phyloP scores from a whole-genome alignment of 2,797 vertebrate genomes.

The Monodelphis domestica region DNA sequence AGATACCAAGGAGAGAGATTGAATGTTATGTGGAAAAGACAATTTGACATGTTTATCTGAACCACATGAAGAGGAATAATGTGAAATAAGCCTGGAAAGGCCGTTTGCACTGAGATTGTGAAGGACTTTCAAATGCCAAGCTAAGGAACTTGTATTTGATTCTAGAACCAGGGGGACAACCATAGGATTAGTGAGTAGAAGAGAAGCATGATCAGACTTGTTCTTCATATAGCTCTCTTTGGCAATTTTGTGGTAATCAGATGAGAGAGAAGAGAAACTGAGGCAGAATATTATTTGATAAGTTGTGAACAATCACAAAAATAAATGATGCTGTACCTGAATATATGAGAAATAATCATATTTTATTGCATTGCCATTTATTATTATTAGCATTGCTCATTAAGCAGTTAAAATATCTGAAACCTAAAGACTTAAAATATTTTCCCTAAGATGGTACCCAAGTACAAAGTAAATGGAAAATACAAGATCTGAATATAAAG shows the following conservation, averaged over 20 bases:
- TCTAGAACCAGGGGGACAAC: not conserved
- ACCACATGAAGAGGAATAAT: not conserved
- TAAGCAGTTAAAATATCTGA: not conserved
- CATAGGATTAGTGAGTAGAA: not conserved
- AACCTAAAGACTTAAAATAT: not conserved
- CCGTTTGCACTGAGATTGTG: not conserved
- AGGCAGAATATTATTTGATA: not conserved
- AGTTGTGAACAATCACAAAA: not conserved
- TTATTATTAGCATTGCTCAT: too few species aligned
- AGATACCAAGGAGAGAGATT: not conserved
- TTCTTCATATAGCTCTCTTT: not conserved
- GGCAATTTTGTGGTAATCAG: not conserved
- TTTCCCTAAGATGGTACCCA: not conserved
- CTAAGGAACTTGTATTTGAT: not conserved
- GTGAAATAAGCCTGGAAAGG: not conserved
- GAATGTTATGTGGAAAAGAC: not conserved
- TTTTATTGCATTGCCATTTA: not conserved
- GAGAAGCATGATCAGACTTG: not conserved
- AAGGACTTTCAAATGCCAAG: not conserved
- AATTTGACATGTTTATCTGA: not conserved
- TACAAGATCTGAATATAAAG: not conserved
- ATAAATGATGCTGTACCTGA: not conserved
- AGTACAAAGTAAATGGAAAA: not conserved
- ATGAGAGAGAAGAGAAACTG: not conserved
- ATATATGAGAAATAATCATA: not conserved